A percentile compares a stretch with the other conserved stretches of the same genome.
Evolutionary conservation across 2,797 vertebrate genomes (phyloP).

Genomic region (Mergus octosetaceus): DNA sequence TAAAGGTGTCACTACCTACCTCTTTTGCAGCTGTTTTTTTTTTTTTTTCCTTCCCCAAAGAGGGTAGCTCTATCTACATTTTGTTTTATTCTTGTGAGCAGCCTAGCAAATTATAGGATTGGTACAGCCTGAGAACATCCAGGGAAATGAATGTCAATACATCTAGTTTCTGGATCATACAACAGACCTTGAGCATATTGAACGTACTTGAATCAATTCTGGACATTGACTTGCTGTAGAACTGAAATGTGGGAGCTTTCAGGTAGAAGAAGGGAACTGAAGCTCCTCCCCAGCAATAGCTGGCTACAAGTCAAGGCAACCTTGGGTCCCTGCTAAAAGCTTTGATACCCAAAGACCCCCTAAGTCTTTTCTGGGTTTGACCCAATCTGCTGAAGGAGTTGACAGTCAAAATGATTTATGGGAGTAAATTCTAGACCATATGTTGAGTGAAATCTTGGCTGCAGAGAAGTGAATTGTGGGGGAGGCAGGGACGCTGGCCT

Average conservation of each 20-base stretch:
- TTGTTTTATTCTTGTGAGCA: neutral
- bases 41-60: neutral
- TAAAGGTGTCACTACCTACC: neutral
- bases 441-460: conserved; percentile 36
- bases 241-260: accelerated
- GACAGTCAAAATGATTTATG: conserved; percentile 48
- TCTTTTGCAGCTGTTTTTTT: neutral
- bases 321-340: neutral
- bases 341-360: conserved; percentile 31
- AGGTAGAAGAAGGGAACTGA: neutral
- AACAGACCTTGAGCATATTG: neutral
- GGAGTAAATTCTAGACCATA: conserved; percentile 6
- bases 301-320: neutral
- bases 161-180: neutral
- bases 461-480: neutral
- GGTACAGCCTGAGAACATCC: neutral
- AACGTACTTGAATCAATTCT: neutral
- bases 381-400: conserved; percentile 26
- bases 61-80: accelerated
- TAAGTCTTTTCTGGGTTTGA: neutral
- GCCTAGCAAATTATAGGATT: neutral
- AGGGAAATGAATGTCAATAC: accelerated
- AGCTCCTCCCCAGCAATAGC: neutral
- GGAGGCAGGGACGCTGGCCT: neutral
- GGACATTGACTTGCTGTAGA: neutral